Base-by-base conservation (phyloP, 2,888 invertebrate species). In the Chloroclysta siterata region DNA sequence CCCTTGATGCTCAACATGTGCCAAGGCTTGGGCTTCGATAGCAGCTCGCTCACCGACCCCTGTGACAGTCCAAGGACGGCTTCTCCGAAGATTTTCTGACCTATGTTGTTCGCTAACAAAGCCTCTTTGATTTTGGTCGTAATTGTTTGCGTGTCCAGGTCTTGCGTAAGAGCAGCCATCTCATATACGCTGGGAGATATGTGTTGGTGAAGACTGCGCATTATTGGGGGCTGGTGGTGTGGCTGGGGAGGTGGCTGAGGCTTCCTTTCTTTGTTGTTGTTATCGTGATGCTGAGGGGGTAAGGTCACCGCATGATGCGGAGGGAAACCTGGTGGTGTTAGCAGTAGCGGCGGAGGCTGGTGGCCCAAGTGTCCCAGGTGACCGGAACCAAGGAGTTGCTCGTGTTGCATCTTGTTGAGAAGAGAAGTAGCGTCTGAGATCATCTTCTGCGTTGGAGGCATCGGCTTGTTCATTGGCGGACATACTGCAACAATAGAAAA, bases 1-100 rank as follows among this genome's bases (percentile, higher is more conserved):
- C 99, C 99, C 86, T 99, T 99, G 84, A 99, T 98, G 83, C 98
- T 99, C 59, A 99, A 94, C 98, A 99, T 98, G 84, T 98, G 98
- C 99, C 99, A 99, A 0, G 99, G 99, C 81, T 99, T 99, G 5
- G 99, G 99, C 86, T 99, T 99, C 66, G 99, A 98, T 7, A 99
- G 94, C 68, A 99, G 93, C 88, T 99, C 99, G 79, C 98, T 99
- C 11, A 99, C 99, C 2, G 99, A 98, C 11, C 98, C 99, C 89
- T 99, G 99, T 0, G 98, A 98, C 33, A 99, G 93, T 0, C 99
- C 99, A 13, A 99, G 94, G 4, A 99, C 99, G 0, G 98, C 98
- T 91, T 99, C 99, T 10, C 99, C 99, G 81, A 99, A 99, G 69
- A 98, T 98, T 94, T 99, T 99, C 89, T 99, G 99, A 3, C 99